Evolutionary conservation across 2,797 vertebrate species (phyloP), one percentile per base, ranked within the genome.

Genomic region (Naso thynnoides): DNA sequence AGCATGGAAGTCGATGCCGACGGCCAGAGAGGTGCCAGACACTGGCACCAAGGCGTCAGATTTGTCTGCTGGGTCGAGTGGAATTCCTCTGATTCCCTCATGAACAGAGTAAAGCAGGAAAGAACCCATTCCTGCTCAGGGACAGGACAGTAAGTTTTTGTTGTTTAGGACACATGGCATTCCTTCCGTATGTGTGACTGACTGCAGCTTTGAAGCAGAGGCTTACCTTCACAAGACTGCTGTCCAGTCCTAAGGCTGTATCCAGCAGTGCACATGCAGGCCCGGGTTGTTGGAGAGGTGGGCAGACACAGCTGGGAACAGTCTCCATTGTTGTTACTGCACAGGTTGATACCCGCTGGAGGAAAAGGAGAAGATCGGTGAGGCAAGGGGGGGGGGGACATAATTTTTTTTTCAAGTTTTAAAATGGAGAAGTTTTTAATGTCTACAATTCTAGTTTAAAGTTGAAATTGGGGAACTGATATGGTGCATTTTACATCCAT

Each of bases 261-360:
- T 29, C 98, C 98, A 0, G 98, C 98, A 0, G 98, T 99, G 82
- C 98, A 99, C 97, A 98, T 98, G 86, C 98, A 99, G 82, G 98
- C 93, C 29, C 96, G 94, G 42, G 95, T 95, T 4, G 87, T 95
- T 52, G 90, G 92, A 0, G 97, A 98, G 0, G 96, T 98, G 66
- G 98, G 97, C 49, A 99, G 95, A 81, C 98, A 99, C 77, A 99
- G 95, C 93, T 99, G 98, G 0, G 98, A 98, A 80, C 98, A 99
- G 89, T 97, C 97, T 0, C 98, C 98, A 0, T 99, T 99, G 85
- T 96, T 98, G 13, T 95, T 87, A 19, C 96, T 98, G 90, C 98
- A 99, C 67, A 97, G 92, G 84, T 99, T 99, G 79, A 91, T 94
- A 47, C 96, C 96, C 68, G 65, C 83, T 91, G 13, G 55, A 69